Evolutionary conservation across 2,113 vertebrate species (phyloP).

Genomic region (Hoplias malabaricus): DNA sequence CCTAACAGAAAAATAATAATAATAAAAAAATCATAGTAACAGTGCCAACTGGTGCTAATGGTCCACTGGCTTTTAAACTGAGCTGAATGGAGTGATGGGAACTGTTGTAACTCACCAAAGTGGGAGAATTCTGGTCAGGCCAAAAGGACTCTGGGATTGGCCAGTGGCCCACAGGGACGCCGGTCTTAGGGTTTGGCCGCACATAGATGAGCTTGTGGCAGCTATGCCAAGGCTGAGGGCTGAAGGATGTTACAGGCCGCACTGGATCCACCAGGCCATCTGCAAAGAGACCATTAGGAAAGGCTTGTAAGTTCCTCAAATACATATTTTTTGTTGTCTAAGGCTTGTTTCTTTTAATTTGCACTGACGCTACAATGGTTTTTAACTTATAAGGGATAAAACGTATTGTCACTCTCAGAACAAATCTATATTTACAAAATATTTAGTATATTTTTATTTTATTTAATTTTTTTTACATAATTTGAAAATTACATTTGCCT

Average conservation of each 20-base stretch:
- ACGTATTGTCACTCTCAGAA: too few relatives aligned
- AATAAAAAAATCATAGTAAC: neutral
- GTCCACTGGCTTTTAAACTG: neutral
- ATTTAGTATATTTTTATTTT: too few relatives aligned
- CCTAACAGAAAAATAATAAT: neutral
- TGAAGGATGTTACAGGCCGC: conserved; percentile 43
- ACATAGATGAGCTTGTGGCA: conserved; percentile 98
- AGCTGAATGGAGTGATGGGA: neutral
- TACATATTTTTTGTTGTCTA: too few relatives aligned
- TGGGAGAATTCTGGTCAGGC: conserved; percentile 97
- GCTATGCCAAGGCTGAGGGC: conserved; percentile 90
- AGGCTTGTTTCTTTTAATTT: too few relatives aligned
- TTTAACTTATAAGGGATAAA: too few relatives aligned
- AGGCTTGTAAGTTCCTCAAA: too few relatives aligned
- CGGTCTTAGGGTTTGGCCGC: conserved; percentile 94
- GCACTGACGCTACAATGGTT: too few relatives aligned
- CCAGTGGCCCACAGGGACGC: conserved; percentile 96
- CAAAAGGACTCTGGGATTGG: conserved; percentile 97
- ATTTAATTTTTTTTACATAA: too few relatives aligned
- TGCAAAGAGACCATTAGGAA: conserved; percentile 53
- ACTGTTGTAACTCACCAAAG: conserved; percentile 78
- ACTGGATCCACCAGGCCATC: conserved; percentile 80
- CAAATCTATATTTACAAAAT: too few relatives aligned
- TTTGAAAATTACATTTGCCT: too few relatives aligned
- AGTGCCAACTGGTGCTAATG: neutral